Conservation (phyloP, 2,113 vertebrate species). For the Psettodes erumei region DNA sequence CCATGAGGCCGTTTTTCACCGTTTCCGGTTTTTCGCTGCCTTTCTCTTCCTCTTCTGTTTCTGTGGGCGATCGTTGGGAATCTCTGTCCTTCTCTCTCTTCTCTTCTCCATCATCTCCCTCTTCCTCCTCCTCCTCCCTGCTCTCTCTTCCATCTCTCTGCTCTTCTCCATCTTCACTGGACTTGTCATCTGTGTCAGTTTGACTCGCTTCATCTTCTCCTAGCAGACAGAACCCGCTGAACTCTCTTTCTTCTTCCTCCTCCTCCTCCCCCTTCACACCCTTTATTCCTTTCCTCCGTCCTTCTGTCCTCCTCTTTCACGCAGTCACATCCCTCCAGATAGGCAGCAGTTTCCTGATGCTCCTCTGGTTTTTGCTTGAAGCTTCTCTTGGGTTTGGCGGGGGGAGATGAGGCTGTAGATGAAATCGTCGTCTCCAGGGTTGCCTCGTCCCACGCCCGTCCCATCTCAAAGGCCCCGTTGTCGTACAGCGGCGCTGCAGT, state of each 20-base stretch:
- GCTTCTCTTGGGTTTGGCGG: conserved; percentile 71
- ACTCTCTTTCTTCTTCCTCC: neutral
- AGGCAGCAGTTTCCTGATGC: neutral
- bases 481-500: neutral
- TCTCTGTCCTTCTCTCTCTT: neutral
- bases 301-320: neutral
- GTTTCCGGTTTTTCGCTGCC: neutral
- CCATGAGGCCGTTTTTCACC: neutral
- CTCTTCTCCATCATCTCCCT: neutral
- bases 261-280: too few species aligned
- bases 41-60: neutral
- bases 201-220: conserved; percentile 19
- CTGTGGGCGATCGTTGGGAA: neutral
- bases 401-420: conserved; percentile 11
- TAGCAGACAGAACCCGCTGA: neutral
- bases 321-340: conserved; percentile 54
- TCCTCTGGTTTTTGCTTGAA: conserved; percentile 43
- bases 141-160: neutral
- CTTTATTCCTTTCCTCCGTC: too few species aligned
- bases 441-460: neutral
- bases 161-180: neutral
- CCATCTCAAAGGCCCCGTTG: conserved; percentile 8
- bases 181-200: conserved; percentile 1
- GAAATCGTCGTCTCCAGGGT: neutral
- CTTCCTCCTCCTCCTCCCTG: neutral